Evolutionary conservation across 2,797 vertebrate species (phyloP), one percentile per base, ranked within the genome.

Genomic region (Enteromius paludinosus): DNA sequence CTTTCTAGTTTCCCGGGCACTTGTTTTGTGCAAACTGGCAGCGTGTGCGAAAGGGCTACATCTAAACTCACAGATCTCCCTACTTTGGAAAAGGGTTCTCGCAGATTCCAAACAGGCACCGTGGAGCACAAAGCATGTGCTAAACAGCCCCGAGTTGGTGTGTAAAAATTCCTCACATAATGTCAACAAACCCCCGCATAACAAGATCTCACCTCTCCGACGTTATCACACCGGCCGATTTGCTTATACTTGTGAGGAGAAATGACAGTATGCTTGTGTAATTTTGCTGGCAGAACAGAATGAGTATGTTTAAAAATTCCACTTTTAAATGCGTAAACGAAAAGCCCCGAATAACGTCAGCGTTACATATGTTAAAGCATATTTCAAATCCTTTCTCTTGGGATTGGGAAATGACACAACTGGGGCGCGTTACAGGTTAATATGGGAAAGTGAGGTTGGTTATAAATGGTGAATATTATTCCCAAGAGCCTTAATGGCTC

Each of bases 391-490:
- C 68, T 49, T 47, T 76, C 76, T 61, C 47, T 33, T 45, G 23
- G 38, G 71, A 54, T 73, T 83, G 52, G 33, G 62, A 33, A 83
- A 83, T 69, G 41, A 70, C 73, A 70, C 73, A 65, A 20, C 87
- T 69, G 81, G 81, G 81, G 49, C 5, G 1, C 73, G 47, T 90
- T 86, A 95, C 94, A 95, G 96, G 92, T 87, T 90, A 91, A 96
- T 94, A 93, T 91, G 90, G 85, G 90, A 94, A 92, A 96, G 95
- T 94, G 94, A 95, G 75, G 88, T 91, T 93, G 91, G 95, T 96
- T 95, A 95, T 94, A 96, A 96, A 96, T 95, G 94, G 94, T 93
- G 91, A 93, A 93, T 92, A 77, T 83, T 93, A 92, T 95, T 92
- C 94, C 93, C 93, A 94, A 92, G 91, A 92, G 91, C 90, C 90